Evolutionary conservation across 2,797 vertebrate genomes (phyloP), one percentile per base, ranked within the genome.

Genomic region (Kryptopterus vitreolus): DNA sequence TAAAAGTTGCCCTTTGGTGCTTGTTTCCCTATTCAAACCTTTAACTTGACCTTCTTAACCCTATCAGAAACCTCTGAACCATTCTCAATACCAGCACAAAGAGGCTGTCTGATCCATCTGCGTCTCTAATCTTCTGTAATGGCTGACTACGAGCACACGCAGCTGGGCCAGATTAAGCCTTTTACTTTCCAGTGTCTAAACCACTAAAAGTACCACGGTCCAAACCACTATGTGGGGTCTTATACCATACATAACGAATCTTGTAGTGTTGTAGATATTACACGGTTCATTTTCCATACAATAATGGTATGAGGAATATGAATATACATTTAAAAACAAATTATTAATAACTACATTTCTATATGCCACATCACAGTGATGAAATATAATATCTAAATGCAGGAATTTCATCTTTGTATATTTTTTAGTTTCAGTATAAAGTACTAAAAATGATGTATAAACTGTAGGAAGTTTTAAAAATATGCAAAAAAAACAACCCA

Each of bases 41-140:
- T 76, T 72, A 55, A 69, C 68, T 62, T 80, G 52, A 82, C 33
- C 52, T 61, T 46, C 24, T 75, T 61, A 46, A 75, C 55, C 72
- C 57, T 48, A 76, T 62, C 33, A 59, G 69, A 78, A 79, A 62
- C 72, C 69, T 46, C 58, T 59, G 24, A 69, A 50, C 65, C 16
- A 35, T 20, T 82, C 58, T 38, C 46, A 73, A 18, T 61, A 61
- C 70, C 61, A 73, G 61, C 24, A 59, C 61, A 70, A 52, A 72
- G 55, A 58, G 13, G 46, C 59, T 78, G 70, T 43, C 68, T 81
- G 76, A 75, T 76, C 52, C 61, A 66, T 62, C n/a, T 20, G 33
- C 35, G 72, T 46, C 70, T 66, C 76, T 96, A 97, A 96, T 95
- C 93, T 93, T 83, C 81, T 88, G 81, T 94, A 95, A 96, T 95